phyloP scores from a whole-genome alignment of 2,888 invertebrate species.

The Malthinus seriepunctatus region DNA sequence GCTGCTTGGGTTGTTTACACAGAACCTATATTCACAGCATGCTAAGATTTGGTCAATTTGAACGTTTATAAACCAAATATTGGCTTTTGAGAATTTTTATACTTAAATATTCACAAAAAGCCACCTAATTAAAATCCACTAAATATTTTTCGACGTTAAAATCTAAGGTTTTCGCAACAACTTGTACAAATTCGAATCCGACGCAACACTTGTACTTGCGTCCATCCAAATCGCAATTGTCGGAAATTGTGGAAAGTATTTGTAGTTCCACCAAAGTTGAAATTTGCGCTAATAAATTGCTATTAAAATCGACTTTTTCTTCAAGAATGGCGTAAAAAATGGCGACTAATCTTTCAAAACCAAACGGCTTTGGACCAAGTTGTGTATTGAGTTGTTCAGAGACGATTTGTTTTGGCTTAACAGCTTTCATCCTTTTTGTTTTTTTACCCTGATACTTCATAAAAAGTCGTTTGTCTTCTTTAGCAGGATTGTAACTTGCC shows the following conservation, averaged over 20 bases:
- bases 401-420: conserved; percentile 64
- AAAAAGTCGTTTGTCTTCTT: conserved; percentile 85
- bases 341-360: conserved; percentile 79
- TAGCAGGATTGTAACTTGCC: conserved; percentile 90
- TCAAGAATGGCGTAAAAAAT: conserved; percentile 90
- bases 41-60: no score
- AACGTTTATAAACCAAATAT: no score
- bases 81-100: no score
- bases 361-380: conserved; percentile 82
- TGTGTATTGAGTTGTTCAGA: conserved; percentile 66
- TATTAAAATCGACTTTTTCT: conserved; percentile 82
- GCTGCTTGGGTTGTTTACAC: no score
- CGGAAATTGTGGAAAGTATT: conserved; percentile 70
- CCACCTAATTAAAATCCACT: conserved; percentile 68
- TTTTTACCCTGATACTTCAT: conserved; percentile 78
- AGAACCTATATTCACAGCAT: no score
- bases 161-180: conserved; percentile 75
- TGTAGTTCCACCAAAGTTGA: conserved; percentile 84
- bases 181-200: conserved; percentile 77
- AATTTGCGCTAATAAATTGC: conserved; percentile 85
- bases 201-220: conserved; percentile 88
- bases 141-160: conserved; percentile 79
- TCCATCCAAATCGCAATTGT: conserved; percentile 74
- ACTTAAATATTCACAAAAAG: no score
- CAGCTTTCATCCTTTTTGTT: conserved; percentile 65